Evolutionary conservation across 2,888 invertebrate genomes (phyloP).

Genomic region (Eupithecia subfuscata): DNA sequence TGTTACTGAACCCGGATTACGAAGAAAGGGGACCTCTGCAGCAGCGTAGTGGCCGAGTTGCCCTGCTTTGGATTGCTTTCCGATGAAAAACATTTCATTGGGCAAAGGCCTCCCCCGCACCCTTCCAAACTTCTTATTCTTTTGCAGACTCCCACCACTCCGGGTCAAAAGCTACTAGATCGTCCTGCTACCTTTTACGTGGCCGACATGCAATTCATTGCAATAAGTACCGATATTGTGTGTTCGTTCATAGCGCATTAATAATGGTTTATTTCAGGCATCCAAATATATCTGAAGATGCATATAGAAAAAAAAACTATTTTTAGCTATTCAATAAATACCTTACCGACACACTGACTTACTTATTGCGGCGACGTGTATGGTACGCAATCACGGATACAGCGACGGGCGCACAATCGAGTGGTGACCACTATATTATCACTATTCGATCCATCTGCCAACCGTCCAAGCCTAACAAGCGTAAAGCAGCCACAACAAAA

Average conservation of each 20-base stretch:
- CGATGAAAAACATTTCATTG: not conserved
- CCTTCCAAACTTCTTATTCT: no score
- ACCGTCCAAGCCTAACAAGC: not conserved
- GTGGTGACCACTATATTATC: not conserved
- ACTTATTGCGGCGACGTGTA: not conserved
- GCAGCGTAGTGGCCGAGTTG: not conserved
- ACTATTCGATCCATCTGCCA: not conserved
- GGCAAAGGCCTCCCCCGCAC: no score
- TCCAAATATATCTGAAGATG: not conserved
- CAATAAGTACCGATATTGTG: not conserved
- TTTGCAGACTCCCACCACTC: no score
- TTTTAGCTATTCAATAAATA: not conserved
- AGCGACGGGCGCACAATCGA: not conserved
- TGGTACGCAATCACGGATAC: not conserved
- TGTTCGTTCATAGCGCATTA: not conserved
- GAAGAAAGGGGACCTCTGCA: not conserved
- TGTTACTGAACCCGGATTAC: constrained; percentile 18
- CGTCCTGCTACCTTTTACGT: no score
- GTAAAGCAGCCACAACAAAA: not conserved
- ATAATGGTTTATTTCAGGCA: not conserved
- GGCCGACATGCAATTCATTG: no score
- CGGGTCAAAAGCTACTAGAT: no score
- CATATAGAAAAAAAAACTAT: not conserved
- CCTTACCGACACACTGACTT: not conserved
- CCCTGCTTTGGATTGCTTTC: not conserved